These are phyloP conservation scores for Perccottus glenii DNA, from an alignment of 2,113 vertebrate genomes.

Conservation along the genomic window DNA sequence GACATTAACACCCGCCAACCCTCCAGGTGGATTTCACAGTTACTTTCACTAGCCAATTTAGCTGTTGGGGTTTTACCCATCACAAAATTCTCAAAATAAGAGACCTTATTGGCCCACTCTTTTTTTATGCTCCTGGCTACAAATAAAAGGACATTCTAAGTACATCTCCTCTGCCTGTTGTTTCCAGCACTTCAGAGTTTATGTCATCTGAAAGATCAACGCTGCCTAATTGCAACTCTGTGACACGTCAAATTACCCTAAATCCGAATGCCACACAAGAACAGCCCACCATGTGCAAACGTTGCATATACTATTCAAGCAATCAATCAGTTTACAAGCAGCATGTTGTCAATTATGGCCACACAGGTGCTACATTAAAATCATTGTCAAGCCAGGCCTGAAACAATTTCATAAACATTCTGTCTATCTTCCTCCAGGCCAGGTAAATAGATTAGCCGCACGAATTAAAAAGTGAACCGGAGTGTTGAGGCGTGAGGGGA, in stretches of 20 bases:
- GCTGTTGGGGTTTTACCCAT: too few species aligned
- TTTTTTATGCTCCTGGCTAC: background rate
- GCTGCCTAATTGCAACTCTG: conserved; percentile 9
- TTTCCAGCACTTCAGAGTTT: conserved; percentile 21
- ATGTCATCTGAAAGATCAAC: conserved; percentile 22
- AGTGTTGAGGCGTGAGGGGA: conserved; percentile 19
- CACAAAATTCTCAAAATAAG: too few species aligned
- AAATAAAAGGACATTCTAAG: conserved; percentile 31
- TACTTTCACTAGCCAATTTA: too few species aligned
- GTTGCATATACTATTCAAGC: background rate
- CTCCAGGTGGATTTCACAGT: too few species aligned
- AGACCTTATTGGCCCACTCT: too few species aligned
- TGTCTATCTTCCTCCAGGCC: conserved; percentile 13
- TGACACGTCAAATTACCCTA: conserved; percentile 11
- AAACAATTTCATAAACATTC: conserved; percentile 41
- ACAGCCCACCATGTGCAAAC: background rate
- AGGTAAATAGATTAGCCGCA: conserved; percentile 48
- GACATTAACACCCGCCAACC: too few species aligned
- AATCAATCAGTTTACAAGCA: conserved; percentile 10
- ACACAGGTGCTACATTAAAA: conserved; percentile 35
- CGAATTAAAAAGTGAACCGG: conserved; percentile 13
- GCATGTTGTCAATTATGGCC: conserved; percentile 26
- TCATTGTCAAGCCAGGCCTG: background rate
- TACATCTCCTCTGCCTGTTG: conserved; percentile 5
- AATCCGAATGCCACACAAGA: background rate